Percentiles rank a stretch among this genome's conserved stretches.
These are phyloP conservation scores for Seira musarum DNA, from an alignment of 2,888 invertebrate species.

Conservation along the genomic window DNA sequence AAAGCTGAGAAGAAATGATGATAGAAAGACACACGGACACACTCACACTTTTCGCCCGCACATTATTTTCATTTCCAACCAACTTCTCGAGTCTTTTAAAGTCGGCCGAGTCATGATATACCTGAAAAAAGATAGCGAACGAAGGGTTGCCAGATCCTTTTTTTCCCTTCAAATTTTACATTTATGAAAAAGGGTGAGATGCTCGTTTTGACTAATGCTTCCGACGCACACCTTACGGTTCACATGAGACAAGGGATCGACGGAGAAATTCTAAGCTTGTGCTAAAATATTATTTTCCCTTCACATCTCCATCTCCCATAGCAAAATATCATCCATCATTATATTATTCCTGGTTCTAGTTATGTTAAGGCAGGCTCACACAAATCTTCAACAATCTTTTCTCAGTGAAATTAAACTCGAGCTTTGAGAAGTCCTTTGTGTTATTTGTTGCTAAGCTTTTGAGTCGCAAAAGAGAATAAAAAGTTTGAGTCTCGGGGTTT, in stretches of 20 bases:
- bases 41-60: neutral
- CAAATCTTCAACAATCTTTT: too few species aligned
- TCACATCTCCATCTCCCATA: neutral
- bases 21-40: neutral
- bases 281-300: neutral
- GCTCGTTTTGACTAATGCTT: neutral
- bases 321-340: constrained; percentile 14
- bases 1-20: neutral
- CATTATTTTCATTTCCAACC: neutral
- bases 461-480: too few species aligned
- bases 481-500: too few species aligned
- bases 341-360: neutral
- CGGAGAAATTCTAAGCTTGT: neutral
- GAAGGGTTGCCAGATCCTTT: neutral
- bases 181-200: constrained; percentile 3
- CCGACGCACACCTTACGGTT: neutral
- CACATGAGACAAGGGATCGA: neutral
- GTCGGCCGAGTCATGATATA: too few species aligned
- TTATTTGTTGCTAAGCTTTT: too few species aligned
- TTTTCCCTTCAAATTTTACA: constrained; percentile 2
- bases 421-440: too few species aligned
- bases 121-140: neutral
- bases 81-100: neutral
- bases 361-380: neutral
- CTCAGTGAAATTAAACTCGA: too few species aligned